Evolutionary conservation across 2,888 invertebrate species (phyloP), one percentile per base, ranked within the genome.

Genomic region (Agrochola litura): DNA sequence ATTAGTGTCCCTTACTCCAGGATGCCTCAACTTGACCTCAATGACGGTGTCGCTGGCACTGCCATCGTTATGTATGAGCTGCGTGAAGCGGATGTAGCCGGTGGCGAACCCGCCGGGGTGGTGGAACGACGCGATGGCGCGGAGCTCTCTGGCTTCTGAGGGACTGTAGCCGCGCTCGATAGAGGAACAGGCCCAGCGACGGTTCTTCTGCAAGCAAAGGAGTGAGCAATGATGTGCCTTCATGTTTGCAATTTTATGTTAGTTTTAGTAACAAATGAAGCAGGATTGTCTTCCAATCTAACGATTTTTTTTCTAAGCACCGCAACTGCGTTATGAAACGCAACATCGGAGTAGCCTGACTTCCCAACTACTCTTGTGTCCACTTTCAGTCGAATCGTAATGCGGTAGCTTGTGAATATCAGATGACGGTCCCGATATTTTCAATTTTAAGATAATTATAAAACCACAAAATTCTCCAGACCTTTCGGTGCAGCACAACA

Each of bases 41-140:
- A 99, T 97, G 37, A 98, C 97, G 0, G 99, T 99, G 89, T 99
- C 99, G 91, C 99, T 99, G 90, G 98, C 97, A 88, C 98, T 98
- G 70, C 98, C 98, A 93, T 99, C 99, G 85, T 97, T 97, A 94
- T 99, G 98, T n/a, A 99, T 97, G 43, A 99, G 97, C 95, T 99
- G 99, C 19, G 98, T 98, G 98, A 99, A 97, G 93, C 98, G 97
- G 73, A 99, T 97, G 92, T 89, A 89, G 6, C 99, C 99, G 93
- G 97, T 98, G 0, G 99, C 98, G 94, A 98, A 98, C 0, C 99
- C 98, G 25, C 97, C 97, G 0, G 99, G 98, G 97, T 99, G 98
- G 95, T 99, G 99, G 94, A 99, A 99, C 0, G 98, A 99, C 2
- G 99, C 99, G 79, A 99, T 98, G 5, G 98, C 99, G 77, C 98